These are phyloP conservation scores for Gouania willdenowi DNA, from an alignment of 2,797 vertebrate species.

Conservation along the genomic window DNA sequence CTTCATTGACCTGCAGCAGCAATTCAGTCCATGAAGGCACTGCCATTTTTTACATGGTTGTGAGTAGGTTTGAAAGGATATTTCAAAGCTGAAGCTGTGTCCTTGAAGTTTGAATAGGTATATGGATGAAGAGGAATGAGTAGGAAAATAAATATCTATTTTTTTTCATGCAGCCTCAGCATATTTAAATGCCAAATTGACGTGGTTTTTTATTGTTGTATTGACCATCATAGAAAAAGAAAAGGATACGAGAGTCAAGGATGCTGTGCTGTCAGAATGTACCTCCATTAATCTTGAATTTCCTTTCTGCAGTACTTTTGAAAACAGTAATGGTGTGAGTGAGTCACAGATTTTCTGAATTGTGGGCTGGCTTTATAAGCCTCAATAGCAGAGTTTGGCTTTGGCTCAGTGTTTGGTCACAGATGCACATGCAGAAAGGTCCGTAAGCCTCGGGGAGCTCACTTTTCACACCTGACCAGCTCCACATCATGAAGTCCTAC, in stretches of 20 bases:
- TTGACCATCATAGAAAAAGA: too few species aligned
- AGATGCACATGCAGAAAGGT: conserved; percentile 19
- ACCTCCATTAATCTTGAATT: conserved; percentile 30
- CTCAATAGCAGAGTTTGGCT: conserved; percentile 40
- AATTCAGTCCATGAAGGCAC: background rate
- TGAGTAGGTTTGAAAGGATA: conserved; percentile 12
- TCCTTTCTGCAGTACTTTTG: conserved; percentile 4
- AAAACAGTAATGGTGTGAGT: conserved; percentile 38
- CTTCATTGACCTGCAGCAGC: too few species aligned
- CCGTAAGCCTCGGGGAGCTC: conserved; percentile 14
- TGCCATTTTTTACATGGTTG: background rate
- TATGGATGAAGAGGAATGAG: background rate
- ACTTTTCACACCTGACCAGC: conserved; percentile 12
- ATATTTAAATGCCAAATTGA: too few species aligned
- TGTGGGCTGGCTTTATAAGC: conserved; percentile 68
- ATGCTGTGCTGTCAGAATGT: conserved; percentile 13
- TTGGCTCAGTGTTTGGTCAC: conserved; percentile 26
- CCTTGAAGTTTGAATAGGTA: conserved; percentile 42
- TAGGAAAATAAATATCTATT: too few species aligned
- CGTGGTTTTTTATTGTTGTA: too few species aligned
- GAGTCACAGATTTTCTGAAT: conserved; percentile 69
- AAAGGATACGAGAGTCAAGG: background rate
- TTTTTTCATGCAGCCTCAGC: too few species aligned
- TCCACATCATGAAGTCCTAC: conserved; percentile 63
- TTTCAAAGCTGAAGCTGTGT: conserved; percentile 24